These are phyloP conservation scores for Rutilus rutilus DNA, from an alignment of 2,113 vertebrate species.

Conservation along the genomic window DNA sequence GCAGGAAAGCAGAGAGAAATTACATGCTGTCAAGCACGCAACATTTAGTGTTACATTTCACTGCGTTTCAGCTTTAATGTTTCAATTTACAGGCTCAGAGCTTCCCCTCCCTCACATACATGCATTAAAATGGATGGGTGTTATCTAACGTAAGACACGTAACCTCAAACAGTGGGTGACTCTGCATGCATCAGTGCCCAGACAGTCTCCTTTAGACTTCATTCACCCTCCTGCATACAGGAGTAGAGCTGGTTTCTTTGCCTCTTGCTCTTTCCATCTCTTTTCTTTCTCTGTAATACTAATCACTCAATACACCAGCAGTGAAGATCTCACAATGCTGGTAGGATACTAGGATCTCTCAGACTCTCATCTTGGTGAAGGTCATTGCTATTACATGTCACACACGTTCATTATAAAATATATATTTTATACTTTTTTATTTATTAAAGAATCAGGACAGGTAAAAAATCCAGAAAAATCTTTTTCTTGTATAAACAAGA, in stretches of 20 bases:
- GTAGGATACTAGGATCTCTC: conserved; percentile 16
- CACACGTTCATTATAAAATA: conserved; percentile 44
- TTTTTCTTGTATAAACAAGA: background rate
- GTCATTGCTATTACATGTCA: conserved; percentile 37
- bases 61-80: conserved; percentile 16
- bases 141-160: conserved; percentile 51
- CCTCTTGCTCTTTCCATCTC: conserved; percentile 37
- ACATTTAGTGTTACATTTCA: conserved; percentile 35
- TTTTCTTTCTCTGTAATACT: conserved; percentile 25
- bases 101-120: background rate
- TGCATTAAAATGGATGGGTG: conserved; percentile 36
- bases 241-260: conserved; percentile 42
- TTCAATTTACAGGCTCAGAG: conserved; percentile 29
- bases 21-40: conserved; percentile 14
- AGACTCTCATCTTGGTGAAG: conserved; percentile 33
- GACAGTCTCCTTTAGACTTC: conserved; percentile 64
- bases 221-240: conserved; percentile 12
- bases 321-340: conserved; percentile 12
- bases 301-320: background rate
- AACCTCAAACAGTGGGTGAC: conserved; percentile 69
- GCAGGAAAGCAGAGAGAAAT: conserved; percentile 7
- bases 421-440: too few species aligned
- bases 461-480: background rate
- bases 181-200: conserved; percentile 60
- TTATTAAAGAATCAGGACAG: too few species aligned